Percentiles rank a stretch among this genome's conserved stretches.
phyloP scores from a whole-genome alignment of 2,888 invertebrate species.

The Chrysina gloriosa region DNA sequence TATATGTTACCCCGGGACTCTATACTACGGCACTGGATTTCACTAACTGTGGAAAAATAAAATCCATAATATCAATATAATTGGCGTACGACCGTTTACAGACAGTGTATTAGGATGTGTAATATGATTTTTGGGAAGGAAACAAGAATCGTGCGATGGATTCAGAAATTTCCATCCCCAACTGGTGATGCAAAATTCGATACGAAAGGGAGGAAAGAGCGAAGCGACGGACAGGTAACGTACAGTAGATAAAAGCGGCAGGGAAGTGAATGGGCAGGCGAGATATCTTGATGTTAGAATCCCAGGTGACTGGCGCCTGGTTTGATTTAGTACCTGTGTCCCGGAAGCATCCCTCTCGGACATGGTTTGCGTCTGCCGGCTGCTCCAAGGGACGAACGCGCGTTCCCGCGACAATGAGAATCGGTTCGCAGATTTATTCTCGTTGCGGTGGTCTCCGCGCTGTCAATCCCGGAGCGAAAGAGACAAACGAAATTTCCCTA shows the following conservation, averaged over 20 bases:
- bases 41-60: too few relatives aligned
- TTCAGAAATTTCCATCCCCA: too few relatives aligned
- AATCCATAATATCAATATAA: too few relatives aligned
- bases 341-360: constrained; percentile 58
- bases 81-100: too few relatives aligned
- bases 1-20: too few relatives aligned
- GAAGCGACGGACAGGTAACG: constrained; percentile 52
- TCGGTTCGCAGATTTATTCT: constrained; percentile 61
- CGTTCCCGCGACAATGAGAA: constrained; percentile 59
- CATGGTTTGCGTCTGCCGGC: constrained; percentile 58
- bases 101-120: too few relatives aligned
- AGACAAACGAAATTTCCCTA: constrained; percentile 39
- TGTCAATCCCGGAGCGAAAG: constrained; percentile 64
- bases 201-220: too few relatives aligned
- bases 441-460: constrained; percentile 61
- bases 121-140: too few relatives aligned
- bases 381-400: constrained; percentile 53
- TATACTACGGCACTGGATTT: too few relatives aligned
- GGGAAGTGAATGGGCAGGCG: constrained; percentile 50
- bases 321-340: constrained; percentile 64
- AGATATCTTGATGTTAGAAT: constrained; percentile 59
- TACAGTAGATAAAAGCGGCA: not conserved
- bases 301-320: constrained; percentile 64
- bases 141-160: too few relatives aligned
- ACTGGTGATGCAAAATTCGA: too few relatives aligned